Evolutionary conservation across 2,797 vertebrate species (phyloP).

Genomic region (Xenops minutus): DNA sequence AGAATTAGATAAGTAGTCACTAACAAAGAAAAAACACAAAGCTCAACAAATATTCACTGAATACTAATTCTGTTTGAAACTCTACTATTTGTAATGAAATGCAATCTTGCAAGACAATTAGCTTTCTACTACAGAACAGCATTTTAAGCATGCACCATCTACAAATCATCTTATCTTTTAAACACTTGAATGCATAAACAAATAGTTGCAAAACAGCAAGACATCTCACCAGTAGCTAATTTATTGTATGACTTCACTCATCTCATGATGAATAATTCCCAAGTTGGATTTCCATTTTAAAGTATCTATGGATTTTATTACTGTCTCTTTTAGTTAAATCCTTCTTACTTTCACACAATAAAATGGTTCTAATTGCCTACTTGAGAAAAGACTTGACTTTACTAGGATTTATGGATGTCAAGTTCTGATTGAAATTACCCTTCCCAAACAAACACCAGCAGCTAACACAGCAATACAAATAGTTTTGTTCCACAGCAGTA

Average conservation of each 20-base stretch:
- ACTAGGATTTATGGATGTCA: not conserved
- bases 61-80: not conserved
- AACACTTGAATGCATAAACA: not conserved
- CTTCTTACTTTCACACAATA: not conserved
- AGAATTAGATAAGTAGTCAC: not conserved
- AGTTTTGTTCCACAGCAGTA: not conserved
- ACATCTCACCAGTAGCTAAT: not conserved
- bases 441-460: not conserved
- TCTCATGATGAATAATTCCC: not conserved
- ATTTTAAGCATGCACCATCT: not conserved
- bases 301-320: not conserved
- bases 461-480: not conserved
- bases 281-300: not conserved
- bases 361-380: not conserved
- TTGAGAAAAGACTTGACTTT: not conserved
- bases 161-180: not conserved
- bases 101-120: not conserved
- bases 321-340: not conserved
- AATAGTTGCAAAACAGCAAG: not conserved
- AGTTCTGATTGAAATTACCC: not conserved
- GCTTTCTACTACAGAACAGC: not conserved
- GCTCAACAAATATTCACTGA: not conserved
- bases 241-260: not conserved
- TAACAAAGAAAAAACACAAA: not conserved
- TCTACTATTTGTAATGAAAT: not conserved